Evolutionary conservation across 2,113 vertebrate species (phyloP), one percentile per base, ranked within the genome.

Genomic region (Hippocampus comes): DNA sequence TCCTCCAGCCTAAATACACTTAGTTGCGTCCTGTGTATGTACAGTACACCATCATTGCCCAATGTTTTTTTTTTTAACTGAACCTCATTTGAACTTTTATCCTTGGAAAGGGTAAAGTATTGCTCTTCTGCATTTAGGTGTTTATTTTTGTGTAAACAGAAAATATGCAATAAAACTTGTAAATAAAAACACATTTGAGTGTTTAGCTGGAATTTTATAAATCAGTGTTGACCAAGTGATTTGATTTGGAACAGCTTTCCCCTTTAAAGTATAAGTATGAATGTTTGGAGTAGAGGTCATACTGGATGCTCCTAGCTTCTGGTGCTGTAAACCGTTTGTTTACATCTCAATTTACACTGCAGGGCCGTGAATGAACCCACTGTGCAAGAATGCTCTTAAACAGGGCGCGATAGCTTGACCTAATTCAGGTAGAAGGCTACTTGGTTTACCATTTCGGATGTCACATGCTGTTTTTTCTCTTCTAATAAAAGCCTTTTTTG

Each of bases 291-390:
- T 17, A 65, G 63, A 69, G 82, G 88, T 82, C 77, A 85, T 34
- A 67, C 71, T 67, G 48, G 71, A 78, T 75, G 67, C 55, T 72
- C 55, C 25, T 51, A 68, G 67, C 67, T 76, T 67, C 65, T 76
- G 74, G 69, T 69, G 63, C 66, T 65, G 74, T 82, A 80, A 83
- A 75, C 68, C 76, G 75, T 84, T 87, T 86, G 82, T 88, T 89
- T 86, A 78, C 71, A 64, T 77, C 77, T 78, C 81, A 86, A 57
- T 88, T 88, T 87, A 83, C 79, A 80, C 81, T 72, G 72, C 15
- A 21, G 53, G 67, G 41, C 18, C 63, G 43, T 90, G 68, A 89
- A 89, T 83, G 76, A 73, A 49, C 38, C 23, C 74, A 79, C 46
- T 89, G 76, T 86, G 77, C 66, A 59, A 63, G 48, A 74, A 51